Conservation (phyloP, 2,797 vertebrate genomes). For the Xerus rutilus region DNA sequence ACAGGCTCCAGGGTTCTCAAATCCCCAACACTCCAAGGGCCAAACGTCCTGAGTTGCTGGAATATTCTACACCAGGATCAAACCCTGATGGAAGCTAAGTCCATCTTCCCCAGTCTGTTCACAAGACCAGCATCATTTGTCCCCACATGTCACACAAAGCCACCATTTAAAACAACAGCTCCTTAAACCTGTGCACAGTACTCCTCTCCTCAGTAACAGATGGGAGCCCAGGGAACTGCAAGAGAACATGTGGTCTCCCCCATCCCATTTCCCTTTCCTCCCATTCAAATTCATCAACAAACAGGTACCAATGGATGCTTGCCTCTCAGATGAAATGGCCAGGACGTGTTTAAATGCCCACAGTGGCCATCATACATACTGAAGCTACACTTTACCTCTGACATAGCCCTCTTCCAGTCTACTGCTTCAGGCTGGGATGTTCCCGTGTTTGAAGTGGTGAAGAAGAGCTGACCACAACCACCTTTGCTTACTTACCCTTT, state of each 20-base stretch:
- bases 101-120: neutral
- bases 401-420: neutral
- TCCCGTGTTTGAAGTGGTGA: neutral
- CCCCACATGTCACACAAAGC: neutral
- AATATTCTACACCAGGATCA: neutral
- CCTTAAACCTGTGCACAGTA: neutral
- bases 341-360: neutral
- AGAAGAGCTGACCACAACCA: neutral
- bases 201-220: neutral
- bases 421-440: neutral
- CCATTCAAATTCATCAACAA: constrained; percentile 18
- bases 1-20: neutral
- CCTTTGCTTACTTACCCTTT: neutral
- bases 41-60: neutral
- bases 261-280: neutral
- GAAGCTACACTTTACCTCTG: neutral
- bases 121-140: neutral
- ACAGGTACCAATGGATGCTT: neutral
- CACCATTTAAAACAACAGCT: neutral
- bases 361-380: neutral
- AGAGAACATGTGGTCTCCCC: neutral
- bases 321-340: constrained; percentile 37
- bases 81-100: neutral
- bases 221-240: neutral
- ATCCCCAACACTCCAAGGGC: neutral